Evolutionary conservation across 2,113 vertebrate species (phyloP).

Genomic region (Sula dactylatra): DNA sequence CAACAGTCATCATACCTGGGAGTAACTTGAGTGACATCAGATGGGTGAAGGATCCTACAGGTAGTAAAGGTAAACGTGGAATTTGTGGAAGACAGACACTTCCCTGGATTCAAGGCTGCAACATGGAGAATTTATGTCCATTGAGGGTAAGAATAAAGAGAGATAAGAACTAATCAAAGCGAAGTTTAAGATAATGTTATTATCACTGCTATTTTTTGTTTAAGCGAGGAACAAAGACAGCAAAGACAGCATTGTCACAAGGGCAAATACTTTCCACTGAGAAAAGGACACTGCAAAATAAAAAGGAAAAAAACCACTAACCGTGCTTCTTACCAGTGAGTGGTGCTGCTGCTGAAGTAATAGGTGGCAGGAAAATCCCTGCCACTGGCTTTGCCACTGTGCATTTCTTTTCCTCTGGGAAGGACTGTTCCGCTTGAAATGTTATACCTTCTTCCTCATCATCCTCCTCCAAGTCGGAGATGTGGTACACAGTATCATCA

Average conservation of each 20-base stretch:
- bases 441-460: slow-evolving; percentile 86
- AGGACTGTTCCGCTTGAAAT: slow-evolving; percentile 81
- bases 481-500: slow-evolving; percentile 80
- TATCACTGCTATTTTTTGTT: background rate
- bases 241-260: background rate
- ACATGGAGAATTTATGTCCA: slow-evolving; percentile 4
- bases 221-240: background rate
- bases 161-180: background rate
- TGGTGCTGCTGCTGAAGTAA: slow-evolving; percentile 57
- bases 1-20: slow-evolving; percentile 78
- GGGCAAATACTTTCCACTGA: background rate
- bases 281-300: background rate
- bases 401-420: slow-evolving; percentile 71
- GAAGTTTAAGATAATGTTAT: background rate
- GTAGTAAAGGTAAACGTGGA: slow-evolving; percentile 97
- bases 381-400: slow-evolving; percentile 23
- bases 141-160: background rate
- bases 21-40: slow-evolving; percentile 92
- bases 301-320: background rate
- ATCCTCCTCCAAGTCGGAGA: slow-evolving; percentile 94
- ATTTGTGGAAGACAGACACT: slow-evolving; percentile 90
- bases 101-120: slow-evolving; percentile 89
- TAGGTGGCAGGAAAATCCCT: slow-evolving; percentile 74
- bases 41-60: slow-evolving; percentile 93
- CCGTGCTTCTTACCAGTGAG: slow-evolving; percentile 69